These are phyloP conservation scores for Dolichopus griseipennis DNA, from an alignment of 2,888 invertebrate species.

Conservation along the genomic window DNA sequence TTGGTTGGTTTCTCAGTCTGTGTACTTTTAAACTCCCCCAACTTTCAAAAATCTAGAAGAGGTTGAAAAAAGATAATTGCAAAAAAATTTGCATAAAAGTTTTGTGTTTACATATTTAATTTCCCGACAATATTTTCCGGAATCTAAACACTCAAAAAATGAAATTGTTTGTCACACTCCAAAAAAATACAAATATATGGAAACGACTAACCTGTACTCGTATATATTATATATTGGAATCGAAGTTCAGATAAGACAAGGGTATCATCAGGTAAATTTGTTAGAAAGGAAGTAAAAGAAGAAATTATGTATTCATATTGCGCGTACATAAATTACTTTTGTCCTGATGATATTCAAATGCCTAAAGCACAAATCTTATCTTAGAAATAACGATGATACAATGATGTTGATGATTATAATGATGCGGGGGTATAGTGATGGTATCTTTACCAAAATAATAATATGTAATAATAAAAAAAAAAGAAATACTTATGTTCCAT, in stretches of 20 bases:
- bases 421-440: no score
- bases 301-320: slow-evolving; percentile 3
- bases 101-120: not conserved
- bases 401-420: not conserved
- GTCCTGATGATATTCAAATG: not conserved
- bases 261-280: not conserved
- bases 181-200: not conserved
- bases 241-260: not conserved
- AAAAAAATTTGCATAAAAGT: slow-evolving; percentile 4
- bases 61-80: not conserved
- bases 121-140: not conserved
- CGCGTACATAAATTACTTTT: not conserved
- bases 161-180: not conserved
- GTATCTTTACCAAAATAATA: no score
- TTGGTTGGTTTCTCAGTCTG: no score
- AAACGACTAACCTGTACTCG: no score
- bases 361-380: not conserved
- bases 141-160: no score
- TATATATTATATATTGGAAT: not conserved
- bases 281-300: not conserved
- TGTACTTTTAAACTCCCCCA: no score
- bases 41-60: no score
- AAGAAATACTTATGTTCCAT: no score
- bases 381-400: not conserved
- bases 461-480: no score